These are phyloP conservation scores for Ridgeia piscesae DNA, from an alignment of 1,140 invertebrate species.

Conservation along the genomic window DNA sequence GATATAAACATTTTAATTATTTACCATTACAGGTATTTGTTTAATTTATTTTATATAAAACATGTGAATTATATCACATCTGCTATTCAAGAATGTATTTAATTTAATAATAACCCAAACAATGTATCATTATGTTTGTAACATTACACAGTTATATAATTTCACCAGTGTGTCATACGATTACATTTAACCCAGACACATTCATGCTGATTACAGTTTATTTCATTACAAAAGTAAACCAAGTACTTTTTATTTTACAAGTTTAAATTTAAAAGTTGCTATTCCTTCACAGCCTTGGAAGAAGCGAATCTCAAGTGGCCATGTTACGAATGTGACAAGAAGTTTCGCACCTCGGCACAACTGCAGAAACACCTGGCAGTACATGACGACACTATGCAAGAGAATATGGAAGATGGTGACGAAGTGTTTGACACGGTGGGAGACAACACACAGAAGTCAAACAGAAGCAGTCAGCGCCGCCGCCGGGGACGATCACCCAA, in stretches of 20 bases:
- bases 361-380: slow-evolving; percentile 64
- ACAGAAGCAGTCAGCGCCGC: neutral
- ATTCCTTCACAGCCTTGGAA: slow-evolving; percentile 43
- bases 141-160: neutral
- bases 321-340: slow-evolving; percentile 67
- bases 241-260: neutral
- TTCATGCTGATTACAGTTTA: neutral
- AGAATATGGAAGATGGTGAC: slow-evolving; percentile 10
- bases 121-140: neutral
- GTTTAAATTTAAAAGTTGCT: neutral
- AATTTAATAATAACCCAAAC: neutral
- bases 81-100: too few relatives aligned
- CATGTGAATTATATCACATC: too few relatives aligned
- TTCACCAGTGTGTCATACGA: neutral
- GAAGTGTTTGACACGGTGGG: neutral
- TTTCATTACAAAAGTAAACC: neutral
- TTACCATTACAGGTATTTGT: too few relatives aligned
- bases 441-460: neutral
- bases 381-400: slow-evolving; percentile 46
- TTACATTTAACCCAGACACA: neutral
- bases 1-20: too few relatives aligned
- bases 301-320: slow-evolving; percentile 52
- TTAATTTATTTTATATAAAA: too few relatives aligned
- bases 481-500: neutral
- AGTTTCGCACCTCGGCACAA: slow-evolving; percentile 62